Conservation (phyloP, 2,888 invertebrate species). For the Drosophila hamatofila region DNA sequence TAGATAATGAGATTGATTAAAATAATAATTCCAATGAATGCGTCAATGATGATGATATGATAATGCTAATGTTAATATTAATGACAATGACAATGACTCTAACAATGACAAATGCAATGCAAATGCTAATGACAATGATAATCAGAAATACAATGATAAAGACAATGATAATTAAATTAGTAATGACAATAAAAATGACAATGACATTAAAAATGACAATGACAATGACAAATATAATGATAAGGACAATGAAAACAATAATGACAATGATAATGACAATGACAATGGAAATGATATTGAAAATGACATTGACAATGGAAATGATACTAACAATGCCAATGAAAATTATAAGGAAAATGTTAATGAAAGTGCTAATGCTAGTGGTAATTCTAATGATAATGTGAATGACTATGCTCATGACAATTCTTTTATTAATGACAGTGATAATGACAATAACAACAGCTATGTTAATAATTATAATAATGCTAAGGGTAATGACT, state of each 20-base stretch:
- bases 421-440: background rate
- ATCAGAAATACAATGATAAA: background rate
- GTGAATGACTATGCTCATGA: too few relatives aligned
- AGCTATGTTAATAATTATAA: background rate
- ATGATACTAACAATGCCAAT: background rate
- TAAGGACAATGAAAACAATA: background rate
- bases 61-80: background rate
- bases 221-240: background rate
- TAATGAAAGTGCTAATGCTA: background rate
- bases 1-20: too few relatives aligned
- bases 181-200: background rate
- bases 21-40: too few relatives aligned
- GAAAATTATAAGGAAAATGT: too few relatives aligned
- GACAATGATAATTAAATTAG: background rate
- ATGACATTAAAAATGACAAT: background rate
- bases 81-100: background rate
- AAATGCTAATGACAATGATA: background rate
- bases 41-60: background rate
- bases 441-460: background rate
- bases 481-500: background rate
- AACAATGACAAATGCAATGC: too few relatives aligned
- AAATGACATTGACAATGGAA: background rate
- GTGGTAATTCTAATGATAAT: background rate
- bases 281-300: background rate
- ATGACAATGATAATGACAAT: background rate